Base-by-base conservation (phyloP, 1,140 invertebrate species). In the Megathymus violae region DNA sequence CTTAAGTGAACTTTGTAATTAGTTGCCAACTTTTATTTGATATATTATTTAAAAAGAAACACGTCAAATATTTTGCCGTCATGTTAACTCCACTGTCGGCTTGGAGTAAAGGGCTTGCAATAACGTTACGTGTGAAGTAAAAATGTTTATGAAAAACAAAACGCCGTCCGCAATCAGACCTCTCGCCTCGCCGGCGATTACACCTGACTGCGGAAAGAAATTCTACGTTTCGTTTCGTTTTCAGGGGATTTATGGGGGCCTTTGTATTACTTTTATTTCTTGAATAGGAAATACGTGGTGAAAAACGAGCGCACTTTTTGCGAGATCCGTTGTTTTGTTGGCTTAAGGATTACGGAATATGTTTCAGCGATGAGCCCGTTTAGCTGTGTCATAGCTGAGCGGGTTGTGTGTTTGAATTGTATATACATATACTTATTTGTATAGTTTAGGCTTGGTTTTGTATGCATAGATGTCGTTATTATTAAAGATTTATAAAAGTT, bases 281-380 rank as follows among this genome's bases (percentile, higher is more conserved):
- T 65, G 63, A 65, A 65, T 65, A 65, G 63, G 38, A 59, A 65
- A 65, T 65, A 65, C 56, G 41, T 31, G 44, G 60, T 69, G 70
- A 66, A 66, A 72, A 72, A 69, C 63, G 67, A 48, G 67, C 60
- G 66, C 44, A 72, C 62, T 71, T 72, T 52, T 63, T 48, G 44
- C 64, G 62, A 68, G 65, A 69, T 54, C 41, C 14, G 13, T 59
- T 68, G 69, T 72, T 69, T 67, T 47, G 62, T 58, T 48, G 17
- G 48, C 51, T 58, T 38, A 17, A 7, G 48, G 34, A 52, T 52
- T 52, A 36, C 22, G 36, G 36, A 40, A 54, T 36, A 41, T 54
- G 22, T 54, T 52, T 22, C 5, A 11, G 48, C 40, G 50, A 52
- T 52, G 50, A 52, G 50, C n/a, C 17, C 25, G 36, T 36, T 54